Evolutionary conservation across 2,888 invertebrate genomes (phyloP), one percentile per base, ranked within the genome.

Genomic region (Hetaerina titia): DNA sequence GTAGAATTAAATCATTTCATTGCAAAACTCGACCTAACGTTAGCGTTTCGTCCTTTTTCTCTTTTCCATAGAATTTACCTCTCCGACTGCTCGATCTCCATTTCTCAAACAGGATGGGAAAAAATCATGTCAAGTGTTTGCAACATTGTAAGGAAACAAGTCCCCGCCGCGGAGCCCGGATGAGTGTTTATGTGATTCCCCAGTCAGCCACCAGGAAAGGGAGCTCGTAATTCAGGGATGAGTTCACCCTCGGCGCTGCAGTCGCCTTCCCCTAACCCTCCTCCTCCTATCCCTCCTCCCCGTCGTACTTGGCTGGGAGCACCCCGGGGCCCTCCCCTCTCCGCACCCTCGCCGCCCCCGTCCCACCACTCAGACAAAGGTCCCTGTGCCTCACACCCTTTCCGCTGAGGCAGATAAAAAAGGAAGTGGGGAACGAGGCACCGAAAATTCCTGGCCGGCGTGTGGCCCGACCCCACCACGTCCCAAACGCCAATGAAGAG

Each of bases 401-500:
- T 56, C n/a, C 92, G 64, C 90, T 56, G 63, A 64, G 57, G 63
- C 8, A 64, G 58, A 92, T 56, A 94, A 94, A 94, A 94, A 94
- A 87, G 88, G 94, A 94, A 87, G 88, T 63, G 94, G 94, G 88
- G 88, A 94, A 94, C 87, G 88, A 94, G 22, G 94, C 88, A 45
- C 94, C 88, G 87, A 87, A 87, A 87, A 88, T 94, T 94, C 88
- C 94, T 88, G 87, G 94, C 81, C 87, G 94, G 94, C 87, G 81
- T 87, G 94, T 87, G 81, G 88, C 94, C 60, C 87, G 94, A 87
- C 94, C 87, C 94, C 87, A 87, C 94, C 69, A 92, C 63, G 94
- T 87, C 88, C 94, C 87, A 88, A 94, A 88, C 87, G 88, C 94
- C 94, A 94, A 94, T 92, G 92, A 95, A 95, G 95, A 90, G 95